Conservation (phyloP, 2,888 invertebrate species). For the Tipula helvola region DNA sequence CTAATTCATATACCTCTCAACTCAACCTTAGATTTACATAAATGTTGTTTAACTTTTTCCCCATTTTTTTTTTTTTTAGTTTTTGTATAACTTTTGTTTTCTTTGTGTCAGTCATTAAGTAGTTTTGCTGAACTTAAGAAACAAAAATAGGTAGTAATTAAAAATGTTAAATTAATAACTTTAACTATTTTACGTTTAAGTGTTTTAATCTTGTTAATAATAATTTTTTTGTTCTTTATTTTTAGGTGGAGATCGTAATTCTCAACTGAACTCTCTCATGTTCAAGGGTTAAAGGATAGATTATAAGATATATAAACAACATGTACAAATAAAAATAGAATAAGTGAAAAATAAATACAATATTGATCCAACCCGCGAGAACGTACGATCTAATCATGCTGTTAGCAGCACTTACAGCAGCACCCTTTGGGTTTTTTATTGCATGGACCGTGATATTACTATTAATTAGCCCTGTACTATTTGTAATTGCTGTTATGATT, state of each 20-base stretch:
- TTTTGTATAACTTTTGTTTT: background rate
- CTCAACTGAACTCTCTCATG: background rate
- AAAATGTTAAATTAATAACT: background rate
- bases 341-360: background rate
- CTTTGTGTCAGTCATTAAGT: background rate
- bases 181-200: background rate
- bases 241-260: slow-evolving; percentile 9
- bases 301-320: background rate
- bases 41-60: background rate
- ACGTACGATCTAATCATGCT: background rate
- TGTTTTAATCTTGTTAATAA: background rate
- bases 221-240: background rate
- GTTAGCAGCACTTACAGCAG: background rate
- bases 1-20: background rate
- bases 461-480: slow-evolving; percentile 54
- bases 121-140: background rate
- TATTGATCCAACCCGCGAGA: background rate
- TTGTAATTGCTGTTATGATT: slow-evolving; percentile 45
- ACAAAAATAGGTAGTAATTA: background rate
- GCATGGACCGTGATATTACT: slow-evolving; percentile 51
- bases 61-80: background rate
- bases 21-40: background rate
- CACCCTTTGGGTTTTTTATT: slow-evolving; percentile 41
- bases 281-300: background rate
- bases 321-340: background rate